Conservation (phyloP, 1,140 invertebrate genomes). For the Caerostris extrusa region DNA sequence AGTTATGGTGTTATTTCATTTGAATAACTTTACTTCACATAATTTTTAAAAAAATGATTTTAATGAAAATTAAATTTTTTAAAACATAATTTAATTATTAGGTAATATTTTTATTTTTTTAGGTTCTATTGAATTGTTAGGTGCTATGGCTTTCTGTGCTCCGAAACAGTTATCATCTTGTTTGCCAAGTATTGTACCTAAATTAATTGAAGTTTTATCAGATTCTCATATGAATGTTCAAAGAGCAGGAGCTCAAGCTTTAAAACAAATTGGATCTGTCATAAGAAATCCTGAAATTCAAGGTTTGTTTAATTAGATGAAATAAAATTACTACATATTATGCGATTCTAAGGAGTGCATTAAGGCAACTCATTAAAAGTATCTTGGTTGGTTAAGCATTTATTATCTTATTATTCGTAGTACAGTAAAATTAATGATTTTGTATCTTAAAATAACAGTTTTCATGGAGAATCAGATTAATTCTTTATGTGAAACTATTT, state of each 20-base stretch:
- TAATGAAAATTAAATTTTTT: not conserved
- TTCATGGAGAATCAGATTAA: too few species aligned
- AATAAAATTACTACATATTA: too few species aligned
- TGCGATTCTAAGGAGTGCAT: too few species aligned
- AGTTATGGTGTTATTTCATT: too few species aligned
- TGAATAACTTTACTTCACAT: too few species aligned
- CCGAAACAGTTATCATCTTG: conserved; percentile 99
- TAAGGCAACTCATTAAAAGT: too few species aligned
- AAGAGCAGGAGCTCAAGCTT: conserved; percentile 95
- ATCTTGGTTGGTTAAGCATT: too few species aligned
- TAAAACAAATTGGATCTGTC: conserved; percentile 98
- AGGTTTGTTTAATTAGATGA: conserved; percentile 83
- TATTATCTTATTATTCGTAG: too few species aligned
- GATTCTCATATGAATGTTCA: conserved; percentile 99
- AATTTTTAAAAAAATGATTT: not conserved
- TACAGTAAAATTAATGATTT: too few species aligned
- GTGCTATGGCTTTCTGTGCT: conserved; percentile 98
- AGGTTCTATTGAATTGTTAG: conserved; percentile 97
- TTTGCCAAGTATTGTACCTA: conserved; percentile 98
- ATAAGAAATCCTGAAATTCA: conserved; percentile 99
- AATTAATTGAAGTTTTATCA: conserved; percentile 97
- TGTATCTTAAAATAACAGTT: too few species aligned
- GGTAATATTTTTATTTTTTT: conserved; percentile 41
- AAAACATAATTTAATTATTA: not conserved
- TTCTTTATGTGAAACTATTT: too few species aligned